A percentile compares a stretch with the other conserved stretches of the same genome.
These are phyloP conservation scores for Emydoidea blandingii DNA, from an alignment of 2,797 vertebrate species.

Conservation along the genomic window DNA sequence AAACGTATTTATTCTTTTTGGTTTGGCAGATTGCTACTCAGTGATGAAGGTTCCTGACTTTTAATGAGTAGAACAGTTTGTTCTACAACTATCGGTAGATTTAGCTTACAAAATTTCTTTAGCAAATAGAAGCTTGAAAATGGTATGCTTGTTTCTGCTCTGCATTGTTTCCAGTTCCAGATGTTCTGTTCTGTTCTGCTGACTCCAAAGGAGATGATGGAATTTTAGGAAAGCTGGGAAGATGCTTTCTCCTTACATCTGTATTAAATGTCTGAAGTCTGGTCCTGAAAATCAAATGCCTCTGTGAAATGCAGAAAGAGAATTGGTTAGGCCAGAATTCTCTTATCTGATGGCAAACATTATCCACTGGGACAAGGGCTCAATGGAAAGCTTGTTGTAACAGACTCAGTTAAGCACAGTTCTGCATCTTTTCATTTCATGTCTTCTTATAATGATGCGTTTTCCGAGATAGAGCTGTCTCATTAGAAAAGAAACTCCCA, in stretches of 20 bases:
- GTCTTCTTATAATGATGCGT: neutral
- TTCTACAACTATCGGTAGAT: constrained; percentile 61
- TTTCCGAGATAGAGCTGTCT: neutral
- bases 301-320: constrained; percentile 25
- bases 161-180: constrained; percentile 73
- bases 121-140: constrained; percentile 75
- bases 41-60: constrained; percentile 31
- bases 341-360: neutral
- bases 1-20: constrained; percentile 19
- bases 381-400: neutral
- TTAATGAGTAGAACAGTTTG: constrained; percentile 59
- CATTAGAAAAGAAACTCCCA: neutral
- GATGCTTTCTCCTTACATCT: constrained; percentile 57
- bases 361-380: neutral
- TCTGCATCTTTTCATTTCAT: neutral
- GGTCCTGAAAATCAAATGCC: constrained; percentile 11
- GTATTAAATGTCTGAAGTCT: neutral
- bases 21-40: constrained; percentile 52
- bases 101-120: constrained; percentile 45
- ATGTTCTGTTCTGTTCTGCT: constrained; percentile 59
- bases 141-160: constrained; percentile 80
- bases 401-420: neutral
- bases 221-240: constrained; percentile 50
- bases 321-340: neutral
- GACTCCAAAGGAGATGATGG: constrained; percentile 36